These are phyloP conservation scores for Eupeodes luniger DNA, from an alignment of 2,888 invertebrate genomes.

Conservation along the genomic window DNA sequence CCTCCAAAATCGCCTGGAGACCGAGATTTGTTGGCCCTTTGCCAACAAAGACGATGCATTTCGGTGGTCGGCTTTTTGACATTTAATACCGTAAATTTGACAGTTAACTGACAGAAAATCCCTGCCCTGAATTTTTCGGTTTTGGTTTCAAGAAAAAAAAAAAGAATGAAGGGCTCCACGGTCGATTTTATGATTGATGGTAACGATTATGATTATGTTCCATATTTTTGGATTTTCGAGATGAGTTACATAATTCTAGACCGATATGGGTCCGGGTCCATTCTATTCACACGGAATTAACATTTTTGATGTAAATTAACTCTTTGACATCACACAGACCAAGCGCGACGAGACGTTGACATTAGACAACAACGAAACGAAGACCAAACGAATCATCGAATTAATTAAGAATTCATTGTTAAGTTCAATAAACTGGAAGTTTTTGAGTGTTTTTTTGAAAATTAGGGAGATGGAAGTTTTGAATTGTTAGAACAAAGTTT, in stretches of 20 bases:
- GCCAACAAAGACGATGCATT: conserved; percentile 35
- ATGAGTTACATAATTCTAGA: not conserved
- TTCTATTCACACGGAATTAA: conserved; percentile 49
- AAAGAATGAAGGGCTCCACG: not conserved
- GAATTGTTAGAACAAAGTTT: not conserved
- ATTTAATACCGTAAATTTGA: conserved; percentile 69
- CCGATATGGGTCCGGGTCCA: conserved; percentile 1
- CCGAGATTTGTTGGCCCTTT: conserved; percentile 40
- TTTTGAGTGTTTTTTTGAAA: conserved; percentile 40
- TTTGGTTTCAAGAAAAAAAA: not conserved
- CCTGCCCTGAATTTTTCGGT: conserved; percentile 22
- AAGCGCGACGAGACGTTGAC: no score
- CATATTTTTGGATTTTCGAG: not conserved
- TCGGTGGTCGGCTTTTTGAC: conserved; percentile 37
- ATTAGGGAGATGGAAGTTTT: not conserved
- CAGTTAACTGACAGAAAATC: conserved; percentile 66
- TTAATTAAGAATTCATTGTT: conserved; percentile 63
- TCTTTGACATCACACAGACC: conserved; percentile 14
- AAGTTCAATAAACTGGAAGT: conserved; percentile 61
- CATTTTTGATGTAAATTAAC: conserved; percentile 51
- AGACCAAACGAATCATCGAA: conserved; percentile 17
- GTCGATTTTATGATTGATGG: conserved; percentile 68
- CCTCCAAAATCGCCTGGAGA: conserved; percentile 8
- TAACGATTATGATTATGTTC: conserved; percentile 67
- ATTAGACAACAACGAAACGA: no score